Evolutionary conservation across 2,888 invertebrate species (phyloP), one percentile per base, ranked within the genome.

Genomic region (Psylliodes chrysocephalus): DNA sequence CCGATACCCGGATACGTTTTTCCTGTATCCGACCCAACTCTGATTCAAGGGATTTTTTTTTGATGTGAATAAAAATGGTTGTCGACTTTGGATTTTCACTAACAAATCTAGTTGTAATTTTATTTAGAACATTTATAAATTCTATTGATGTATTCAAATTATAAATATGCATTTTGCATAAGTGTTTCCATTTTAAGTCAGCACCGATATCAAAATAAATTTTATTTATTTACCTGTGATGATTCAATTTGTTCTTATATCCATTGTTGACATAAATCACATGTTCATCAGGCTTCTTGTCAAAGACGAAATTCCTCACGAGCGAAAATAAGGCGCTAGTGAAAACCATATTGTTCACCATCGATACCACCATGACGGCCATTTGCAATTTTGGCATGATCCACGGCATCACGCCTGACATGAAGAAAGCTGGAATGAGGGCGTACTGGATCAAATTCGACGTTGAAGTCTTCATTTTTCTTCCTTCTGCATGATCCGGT

Each of bases 261-360:
- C 88, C 88, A 46, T 84, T 82, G 71, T 88, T 88, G 0, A 86
- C 77, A 69, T 88, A 88, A 15, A 88, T 78, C 0, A 88, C 81
- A 75, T 86, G 87, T 55, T 87, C 86, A 5, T 84, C 79, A 62
- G 85, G 84, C 47, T 79, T 81, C 12, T 74, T 74, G 62, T 88
- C 87, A 70, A 89, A 88, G 0, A 88, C 85, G 71, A 87, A 87
- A 71, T 87, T 86, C 66, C 88, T 82, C 1, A 88, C 78, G 3
- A 88, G 75, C 2, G 86, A 84, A 71, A 88, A 86, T 14, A 88
- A 77, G 0, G 89, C 88, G 0, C 89, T 87, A 19, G 85, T 82
- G 35, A 91, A 84, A 0, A 89, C 90, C 83, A 90, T 87, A 70
- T 90, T 88, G 78, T 91, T 91, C 47, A 91, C 80, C 78, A 90